These are phyloP conservation scores for Tupiocoris notatus DNA, from an alignment of 2,888 invertebrate genomes.

Conservation along the genomic window DNA sequence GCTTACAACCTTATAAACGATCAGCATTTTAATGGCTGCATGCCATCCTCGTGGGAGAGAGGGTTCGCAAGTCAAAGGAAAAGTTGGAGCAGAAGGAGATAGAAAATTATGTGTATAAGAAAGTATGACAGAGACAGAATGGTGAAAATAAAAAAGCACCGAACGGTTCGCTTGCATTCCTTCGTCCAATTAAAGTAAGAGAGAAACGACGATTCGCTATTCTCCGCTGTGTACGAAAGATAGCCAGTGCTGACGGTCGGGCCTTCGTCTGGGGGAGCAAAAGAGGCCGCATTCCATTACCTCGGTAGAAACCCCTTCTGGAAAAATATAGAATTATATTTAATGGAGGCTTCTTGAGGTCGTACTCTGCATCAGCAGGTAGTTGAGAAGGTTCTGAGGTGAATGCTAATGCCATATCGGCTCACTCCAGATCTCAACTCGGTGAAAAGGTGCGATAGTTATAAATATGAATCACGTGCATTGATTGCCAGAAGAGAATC, in stretches of 20 bases:
- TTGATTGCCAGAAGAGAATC: too few relatives aligned
- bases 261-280: background rate
- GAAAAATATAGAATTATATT: conserved; percentile 24
- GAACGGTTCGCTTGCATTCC: conserved; percentile 27
- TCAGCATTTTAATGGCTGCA: conserved; percentile 40
- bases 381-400: background rate
- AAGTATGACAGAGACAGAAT: background rate
- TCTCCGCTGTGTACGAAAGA: background rate
- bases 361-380: background rate
- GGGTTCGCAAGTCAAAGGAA: background rate
- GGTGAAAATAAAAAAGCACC: conserved; percentile 13
- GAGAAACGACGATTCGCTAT: background rate
- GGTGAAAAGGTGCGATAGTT: background rate
- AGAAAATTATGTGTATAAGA: background rate
- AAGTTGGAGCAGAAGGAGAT: background rate
- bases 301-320: background rate
- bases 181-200: conserved; percentile 39
- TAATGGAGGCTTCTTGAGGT: background rate
- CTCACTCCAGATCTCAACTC: background rate
- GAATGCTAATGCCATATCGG: background rate
- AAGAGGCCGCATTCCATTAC: conserved; percentile 26
- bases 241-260: background rate
- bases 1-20: conserved; percentile 42
- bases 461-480: background rate
- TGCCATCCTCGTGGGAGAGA: conserved; percentile 39